A percentile compares a stretch with the other conserved stretches of the same genome.
Conservation (phyloP, 1,140 invertebrate genomes). For the Pseudomyrmex sp. region DNA sequence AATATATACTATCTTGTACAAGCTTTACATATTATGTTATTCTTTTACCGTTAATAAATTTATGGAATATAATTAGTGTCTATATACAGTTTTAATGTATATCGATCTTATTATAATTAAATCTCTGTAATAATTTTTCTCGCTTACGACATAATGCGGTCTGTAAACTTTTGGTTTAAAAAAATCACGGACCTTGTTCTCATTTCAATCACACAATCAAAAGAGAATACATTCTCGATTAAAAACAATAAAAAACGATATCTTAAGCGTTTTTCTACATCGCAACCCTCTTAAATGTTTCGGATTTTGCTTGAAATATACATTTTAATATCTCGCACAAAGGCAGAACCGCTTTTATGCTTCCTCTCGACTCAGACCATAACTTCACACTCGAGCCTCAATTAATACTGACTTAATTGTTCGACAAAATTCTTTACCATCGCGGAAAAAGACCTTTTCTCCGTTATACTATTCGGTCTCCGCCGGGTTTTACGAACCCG, state of each 20-base stretch:
- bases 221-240: neutral
- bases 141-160: neutral
- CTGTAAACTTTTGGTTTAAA: neutral
- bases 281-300: neutral
- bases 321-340: slow-evolving; percentile 23
- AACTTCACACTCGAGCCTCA: slow-evolving; percentile 29
- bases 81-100: neutral
- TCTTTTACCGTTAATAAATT: slow-evolving; percentile 40
- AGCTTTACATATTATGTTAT: slow-evolving; percentile 13
- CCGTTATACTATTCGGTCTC: neutral
- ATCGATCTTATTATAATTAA: neutral
- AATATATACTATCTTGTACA: slow-evolving; percentile 6
- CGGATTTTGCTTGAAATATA: neutral
- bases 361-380: neutral
- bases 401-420: slow-evolving; percentile 63
- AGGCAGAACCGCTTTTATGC: neutral
- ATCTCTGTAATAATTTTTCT: neutral
- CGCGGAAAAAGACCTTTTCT: neutral
- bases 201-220: too few species aligned
- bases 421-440: slow-evolving; percentile 8
- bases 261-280: neutral
- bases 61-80: neutral
- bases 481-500: neutral
- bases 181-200: too few species aligned
- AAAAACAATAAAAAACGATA: neutral